A percentile compares a stretch with the other conserved stretches of the same genome.
phyloP scores from a whole-genome alignment of 2,797 vertebrate genomes.

The Oreochromis mossambicus region DNA sequence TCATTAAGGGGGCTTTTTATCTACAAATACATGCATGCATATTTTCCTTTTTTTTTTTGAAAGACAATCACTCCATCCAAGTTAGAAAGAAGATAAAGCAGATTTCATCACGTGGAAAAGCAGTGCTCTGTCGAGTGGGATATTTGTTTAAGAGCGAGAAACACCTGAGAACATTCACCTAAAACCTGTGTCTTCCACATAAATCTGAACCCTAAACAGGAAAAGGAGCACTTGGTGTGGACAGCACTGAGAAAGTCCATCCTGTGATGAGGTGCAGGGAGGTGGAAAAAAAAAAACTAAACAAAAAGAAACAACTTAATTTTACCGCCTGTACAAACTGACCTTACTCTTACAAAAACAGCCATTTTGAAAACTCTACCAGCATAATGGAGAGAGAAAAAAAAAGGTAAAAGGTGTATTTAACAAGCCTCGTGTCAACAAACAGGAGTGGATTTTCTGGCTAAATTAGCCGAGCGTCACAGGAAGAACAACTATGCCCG shows the following conservation, averaged over 20 bases:
- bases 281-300: rapidly evolving
- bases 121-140: constrained; percentile 7
- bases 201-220: neutral
- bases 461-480: neutral
- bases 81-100: constrained; percentile 2
- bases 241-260: neutral
- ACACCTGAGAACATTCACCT: constrained; percentile 58
- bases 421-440: constrained; percentile 36
- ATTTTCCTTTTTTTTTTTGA: constrained; percentile 2
- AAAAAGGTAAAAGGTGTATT: neutral
- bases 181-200: constrained; percentile 9
- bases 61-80: constrained; percentile 41
- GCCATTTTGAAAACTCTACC: constrained; percentile 24
- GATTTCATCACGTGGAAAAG: constrained; percentile 13
- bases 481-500: neutral
- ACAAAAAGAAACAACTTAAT: neutral
- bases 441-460: neutral
- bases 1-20: constrained; percentile 21
- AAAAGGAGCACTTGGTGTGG: neutral
- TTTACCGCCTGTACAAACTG: constrained; percentile 10
- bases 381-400: neutral
- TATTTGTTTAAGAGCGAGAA: constrained; percentile 24
- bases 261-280: neutral
- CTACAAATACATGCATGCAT: constrained; percentile 44
- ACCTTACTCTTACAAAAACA: constrained; percentile 4